phyloP scores from a whole-genome alignment of 2,113 vertebrate genomes.

The Rana temporaria region DNA sequence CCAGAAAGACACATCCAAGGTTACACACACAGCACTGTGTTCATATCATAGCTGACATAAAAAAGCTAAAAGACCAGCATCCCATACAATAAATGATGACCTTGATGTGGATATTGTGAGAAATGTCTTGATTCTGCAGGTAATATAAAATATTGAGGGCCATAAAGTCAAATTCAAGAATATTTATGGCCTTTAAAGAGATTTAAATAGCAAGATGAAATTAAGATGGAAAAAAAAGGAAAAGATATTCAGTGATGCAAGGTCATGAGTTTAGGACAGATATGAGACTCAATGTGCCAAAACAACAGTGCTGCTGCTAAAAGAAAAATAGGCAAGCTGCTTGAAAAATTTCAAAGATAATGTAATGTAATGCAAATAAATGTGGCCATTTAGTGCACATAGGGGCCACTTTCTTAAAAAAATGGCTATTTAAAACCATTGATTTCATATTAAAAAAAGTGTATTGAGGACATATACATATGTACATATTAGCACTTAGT shows the following conservation, averaged over 20 bases:
- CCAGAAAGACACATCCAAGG: conserved; percentile 13
- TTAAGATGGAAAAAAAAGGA: conserved; percentile 21
- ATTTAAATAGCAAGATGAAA: conserved; percentile 4
- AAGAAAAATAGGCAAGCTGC: too few relatives aligned
- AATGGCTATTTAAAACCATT: too few relatives aligned
- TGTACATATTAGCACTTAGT: too few relatives aligned
- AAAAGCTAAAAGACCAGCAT: conserved; percentile 14
- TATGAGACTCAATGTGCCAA: too few relatives aligned
- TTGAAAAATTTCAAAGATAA: too few relatives aligned
- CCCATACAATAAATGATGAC: conserved; percentile 35
- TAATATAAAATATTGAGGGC: conserved; percentile 19
- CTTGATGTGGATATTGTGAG: conserved; percentile 24
- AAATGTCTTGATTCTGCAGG: conserved; percentile 35
- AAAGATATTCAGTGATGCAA: conserved; percentile 14
- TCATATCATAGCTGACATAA: conserved; percentile 13
- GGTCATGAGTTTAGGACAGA: conserved; percentile 6
- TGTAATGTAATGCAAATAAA: too few relatives aligned
- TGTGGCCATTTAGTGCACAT: too few relatives aligned
- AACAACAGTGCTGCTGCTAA: too few relatives aligned
- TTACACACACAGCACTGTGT: background rate
- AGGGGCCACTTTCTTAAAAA: too few relatives aligned
- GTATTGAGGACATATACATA: too few relatives aligned
- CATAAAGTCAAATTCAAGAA: conserved; percentile 17
- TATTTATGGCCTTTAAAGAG: conserved; percentile 20
- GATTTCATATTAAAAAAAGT: too few relatives aligned